These are phyloP conservation scores for Chaenocephalus aceratus DNA, from an alignment of 2,113 vertebrate species.

Conservation along the genomic window DNA sequence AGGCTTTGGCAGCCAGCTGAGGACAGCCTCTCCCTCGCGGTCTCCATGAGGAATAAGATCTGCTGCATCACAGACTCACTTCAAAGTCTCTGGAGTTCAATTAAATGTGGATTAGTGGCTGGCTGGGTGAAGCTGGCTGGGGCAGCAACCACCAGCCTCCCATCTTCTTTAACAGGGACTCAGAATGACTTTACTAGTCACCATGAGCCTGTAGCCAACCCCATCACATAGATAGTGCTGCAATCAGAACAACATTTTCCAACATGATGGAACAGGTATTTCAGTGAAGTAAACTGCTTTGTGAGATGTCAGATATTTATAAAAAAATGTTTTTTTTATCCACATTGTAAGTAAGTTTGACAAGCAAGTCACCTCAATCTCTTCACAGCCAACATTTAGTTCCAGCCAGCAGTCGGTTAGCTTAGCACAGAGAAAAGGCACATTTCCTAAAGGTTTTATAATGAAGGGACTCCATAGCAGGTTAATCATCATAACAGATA, in stretches of 20 bases:
- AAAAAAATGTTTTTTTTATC: no score
- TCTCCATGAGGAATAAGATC: slow-evolving; percentile 79
- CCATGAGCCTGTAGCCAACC: slow-evolving; percentile 84
- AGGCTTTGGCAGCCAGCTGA: slow-evolving; percentile 73
- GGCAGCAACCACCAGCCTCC: slow-evolving; percentile 82
- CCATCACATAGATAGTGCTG: slow-evolving; percentile 63
- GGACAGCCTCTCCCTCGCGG: slow-evolving; percentile 68
- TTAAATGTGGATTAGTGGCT: slow-evolving; percentile 97
- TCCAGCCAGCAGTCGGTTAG: background rate
- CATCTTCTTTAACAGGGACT: slow-evolving; percentile 86
- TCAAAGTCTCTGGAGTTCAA: slow-evolving; percentile 99
- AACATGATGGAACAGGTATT: background rate
- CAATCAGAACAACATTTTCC: background rate
- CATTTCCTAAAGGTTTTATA: background rate
- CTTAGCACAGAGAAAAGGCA: background rate
- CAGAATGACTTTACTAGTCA: slow-evolving; percentile 83
- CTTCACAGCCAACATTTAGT: background rate
- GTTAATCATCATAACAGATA: background rate
- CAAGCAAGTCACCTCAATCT: background rate
- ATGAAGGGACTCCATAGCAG: background rate
- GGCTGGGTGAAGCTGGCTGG: slow-evolving; percentile 71
- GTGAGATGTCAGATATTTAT: no score
- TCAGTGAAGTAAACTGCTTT: background rate
- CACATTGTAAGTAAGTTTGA: background rate
- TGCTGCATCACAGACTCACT: slow-evolving; percentile 90